Conservation (phyloP, 2,888 invertebrate genomes). For the Cacoxenus indagator region DNA sequence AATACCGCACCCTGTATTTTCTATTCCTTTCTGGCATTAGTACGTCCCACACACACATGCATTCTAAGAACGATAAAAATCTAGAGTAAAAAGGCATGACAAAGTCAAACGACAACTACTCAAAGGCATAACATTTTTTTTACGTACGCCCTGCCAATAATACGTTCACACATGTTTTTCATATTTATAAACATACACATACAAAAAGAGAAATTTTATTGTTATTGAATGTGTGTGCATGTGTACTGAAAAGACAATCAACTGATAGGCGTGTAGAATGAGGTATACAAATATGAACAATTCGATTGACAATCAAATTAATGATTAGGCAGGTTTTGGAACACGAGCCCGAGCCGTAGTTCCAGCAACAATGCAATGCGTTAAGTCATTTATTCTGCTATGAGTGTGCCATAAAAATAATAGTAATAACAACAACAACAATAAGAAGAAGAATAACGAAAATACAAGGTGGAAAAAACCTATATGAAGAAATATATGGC, state of each 20-base stretch:
- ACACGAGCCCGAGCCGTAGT: constrained; percentile 31
- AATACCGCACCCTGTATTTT: neutral
- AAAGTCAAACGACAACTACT: neutral
- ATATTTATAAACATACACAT: neutral
- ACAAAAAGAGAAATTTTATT: neutral
- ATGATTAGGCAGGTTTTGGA: constrained; percentile 36
- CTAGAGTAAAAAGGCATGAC: neutral
- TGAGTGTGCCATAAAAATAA: neutral
- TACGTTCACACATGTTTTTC: neutral
- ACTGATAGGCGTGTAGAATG: neutral
- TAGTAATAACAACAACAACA: neutral
- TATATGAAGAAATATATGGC: constrained; percentile 1
- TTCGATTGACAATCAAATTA: constrained; percentile 46
- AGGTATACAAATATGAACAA: neutral
- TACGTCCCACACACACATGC: neutral
- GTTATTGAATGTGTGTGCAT: constrained; percentile 6
- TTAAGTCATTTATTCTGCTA: neutral
- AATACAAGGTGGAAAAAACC: neutral
- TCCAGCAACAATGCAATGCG: constrained; percentile 33
- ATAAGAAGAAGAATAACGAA: too few relatives aligned
- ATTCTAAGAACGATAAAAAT: neutral
- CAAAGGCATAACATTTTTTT: neutral
- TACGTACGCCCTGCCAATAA: neutral
- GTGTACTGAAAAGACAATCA: constrained; percentile 17
- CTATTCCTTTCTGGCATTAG: neutral